Evolutionary conservation across 2,797 vertebrate genomes (phyloP), one percentile per base, ranked within the genome.

Genomic region (Chromobotia macracanthus): DNA sequence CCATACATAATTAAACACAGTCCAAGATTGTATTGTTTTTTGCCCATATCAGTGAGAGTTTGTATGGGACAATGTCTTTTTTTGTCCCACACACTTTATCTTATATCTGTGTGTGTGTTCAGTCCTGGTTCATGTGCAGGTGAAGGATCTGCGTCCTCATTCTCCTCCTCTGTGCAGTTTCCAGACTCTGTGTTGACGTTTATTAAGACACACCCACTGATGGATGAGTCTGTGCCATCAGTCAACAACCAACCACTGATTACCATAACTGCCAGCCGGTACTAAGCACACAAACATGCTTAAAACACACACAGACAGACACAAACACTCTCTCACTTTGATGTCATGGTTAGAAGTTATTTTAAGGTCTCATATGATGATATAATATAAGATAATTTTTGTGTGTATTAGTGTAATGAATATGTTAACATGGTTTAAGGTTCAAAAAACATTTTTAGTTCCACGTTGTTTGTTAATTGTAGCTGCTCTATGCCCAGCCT

Each of bases 111-210:
- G 41, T 35, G 35, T 79, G 21, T 46, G 90, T 92, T 82, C 90
- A 99, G 97, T 84, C 97, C 97, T 1, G 97, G 97, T 6, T 92
- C 92, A 31, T 99, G 97, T 91, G 95, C 96, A 7, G 96, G 95
- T 15, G 95, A 97, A 0, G 95, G 94, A 44, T 89, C 92, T 0
- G 96, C 95, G 0, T 93, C 95, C 55, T 93, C 93, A 51, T 97
- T 91, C 89, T 94, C 92, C 86, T 95, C 96, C 0, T 99, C 97
- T 5, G 94, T 95, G 50, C 94, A 95, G 80, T 98, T 98, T 85
- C 97, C 97, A 0, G 97, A 99, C 9, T 95, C 97, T 87, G 97
- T 90, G 0, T 87, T 99, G 79, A 89, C 93, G 1, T 98, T 99
- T 87, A 97, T 97, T 90, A 98, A 98, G 84, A 96, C 96, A 2